Evolutionary conservation across 1,140 invertebrate genomes (phyloP).

Genomic region (Idris sp.): DNA sequence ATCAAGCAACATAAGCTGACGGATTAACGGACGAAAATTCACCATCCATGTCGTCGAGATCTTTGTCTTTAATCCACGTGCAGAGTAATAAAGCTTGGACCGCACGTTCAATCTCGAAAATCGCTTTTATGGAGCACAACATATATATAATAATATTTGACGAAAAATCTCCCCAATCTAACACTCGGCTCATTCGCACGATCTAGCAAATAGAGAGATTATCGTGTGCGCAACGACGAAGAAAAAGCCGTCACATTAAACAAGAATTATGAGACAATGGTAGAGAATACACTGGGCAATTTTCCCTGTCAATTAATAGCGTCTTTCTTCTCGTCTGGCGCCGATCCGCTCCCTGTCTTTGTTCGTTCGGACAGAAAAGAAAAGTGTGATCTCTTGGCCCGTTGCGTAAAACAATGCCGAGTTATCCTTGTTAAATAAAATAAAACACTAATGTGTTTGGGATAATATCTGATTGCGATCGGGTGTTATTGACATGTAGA

Average conservation of each 20-base stretch:
- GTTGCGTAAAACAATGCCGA: too few relatives aligned
- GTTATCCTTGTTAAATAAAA: too few relatives aligned
- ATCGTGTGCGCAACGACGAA: conserved; percentile 63
- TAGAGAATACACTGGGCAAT: conserved; percentile 64
- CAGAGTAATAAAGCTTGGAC: conserved; percentile 70
- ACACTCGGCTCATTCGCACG: conserved; percentile 63
- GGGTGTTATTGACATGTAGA: conserved; percentile 51
- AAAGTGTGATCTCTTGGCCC: conserved; percentile 35
- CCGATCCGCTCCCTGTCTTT: not conserved
- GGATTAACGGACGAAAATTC: too few relatives aligned
- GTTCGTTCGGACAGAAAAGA: conserved; percentile 22
- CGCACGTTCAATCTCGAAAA: conserved; percentile 72
- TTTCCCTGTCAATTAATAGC: conserved; percentile 74
- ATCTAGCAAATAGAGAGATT: conserved; percentile 67
- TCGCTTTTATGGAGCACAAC: conserved; percentile 71
- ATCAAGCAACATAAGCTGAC: too few relatives aligned
- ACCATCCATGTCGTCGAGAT: too few relatives aligned
- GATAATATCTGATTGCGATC: conserved; percentile 22
- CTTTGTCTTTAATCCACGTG: conserved; percentile 74
- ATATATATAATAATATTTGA: conserved; percentile 75
- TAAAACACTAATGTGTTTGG: too few relatives aligned
- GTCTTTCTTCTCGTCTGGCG: conserved; percentile 42
- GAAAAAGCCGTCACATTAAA: conserved; percentile 74
- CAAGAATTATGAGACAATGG: conserved; percentile 71
- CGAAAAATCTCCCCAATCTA: conserved; percentile 55